Evolutionary conservation across 2,113 vertebrate genomes (phyloP).

Genomic region (Carassius auratus): DNA sequence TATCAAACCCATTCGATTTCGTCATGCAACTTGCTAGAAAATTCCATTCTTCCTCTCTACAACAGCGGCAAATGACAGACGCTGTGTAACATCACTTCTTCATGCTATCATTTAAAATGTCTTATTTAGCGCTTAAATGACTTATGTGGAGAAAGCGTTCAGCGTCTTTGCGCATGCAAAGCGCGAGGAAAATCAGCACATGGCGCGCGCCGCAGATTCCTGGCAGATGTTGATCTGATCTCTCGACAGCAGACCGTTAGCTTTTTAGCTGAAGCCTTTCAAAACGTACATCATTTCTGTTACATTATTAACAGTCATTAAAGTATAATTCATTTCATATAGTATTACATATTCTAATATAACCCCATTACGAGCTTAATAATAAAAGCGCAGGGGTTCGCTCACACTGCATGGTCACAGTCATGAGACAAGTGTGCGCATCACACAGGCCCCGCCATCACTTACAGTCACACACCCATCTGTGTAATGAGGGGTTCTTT

Average conservation of each 20-base stretch:
- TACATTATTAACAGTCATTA: neutral
- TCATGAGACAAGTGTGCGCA: neutral
- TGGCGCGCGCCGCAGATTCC: neutral
- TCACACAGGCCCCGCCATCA: conserved; percentile 29
- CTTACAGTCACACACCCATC: neutral
- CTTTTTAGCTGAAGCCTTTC: neutral
- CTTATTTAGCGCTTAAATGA: neutral
- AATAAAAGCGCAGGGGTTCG: neutral
- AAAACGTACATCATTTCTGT: neutral
- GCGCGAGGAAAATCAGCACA: conserved; percentile 4
- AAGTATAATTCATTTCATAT: neutral
- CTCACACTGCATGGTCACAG: neutral
- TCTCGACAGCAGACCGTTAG: conserved; percentile 22
- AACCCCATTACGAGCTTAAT: neutral
- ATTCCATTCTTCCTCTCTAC: neutral
- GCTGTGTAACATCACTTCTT: neutral
- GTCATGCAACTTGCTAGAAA: neutral
- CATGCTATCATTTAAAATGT: neutral
- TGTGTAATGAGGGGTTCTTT: neutral
- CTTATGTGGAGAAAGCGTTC: neutral
- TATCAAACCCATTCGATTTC: neutral
- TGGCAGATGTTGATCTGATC: conserved; percentile 27
- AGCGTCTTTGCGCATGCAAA: neutral
- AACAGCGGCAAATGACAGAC: neutral
- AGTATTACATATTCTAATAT: neutral